Conservation (phyloP, 1,140 invertebrate species). For the Drosophila repleta region DNA sequence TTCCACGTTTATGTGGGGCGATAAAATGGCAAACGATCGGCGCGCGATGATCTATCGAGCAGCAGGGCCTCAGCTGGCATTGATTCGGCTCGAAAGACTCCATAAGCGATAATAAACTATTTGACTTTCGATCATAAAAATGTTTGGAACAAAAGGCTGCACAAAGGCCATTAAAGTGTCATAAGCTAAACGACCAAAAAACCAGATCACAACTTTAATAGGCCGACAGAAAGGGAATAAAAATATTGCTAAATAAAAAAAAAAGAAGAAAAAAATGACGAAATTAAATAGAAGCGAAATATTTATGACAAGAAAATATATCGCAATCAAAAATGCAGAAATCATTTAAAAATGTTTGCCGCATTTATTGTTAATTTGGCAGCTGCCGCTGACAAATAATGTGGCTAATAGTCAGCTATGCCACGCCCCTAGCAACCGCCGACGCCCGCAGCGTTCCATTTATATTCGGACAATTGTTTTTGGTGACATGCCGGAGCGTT, state of each 20-base stretch:
- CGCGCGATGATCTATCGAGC: conserved; percentile 35
- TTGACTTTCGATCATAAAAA: conserved; percentile 31
- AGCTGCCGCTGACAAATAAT: conserved; percentile 13
- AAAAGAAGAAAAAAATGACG: no score
- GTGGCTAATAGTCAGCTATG: background rate
- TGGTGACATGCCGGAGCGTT: conserved; percentile 38
- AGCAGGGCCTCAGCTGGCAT: conserved; percentile 14
- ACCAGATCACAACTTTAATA: conserved; percentile 35
- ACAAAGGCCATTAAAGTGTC: conserved; percentile 31
- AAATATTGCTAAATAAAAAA: no score
- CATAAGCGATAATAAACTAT: background rate
- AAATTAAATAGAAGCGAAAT: background rate
- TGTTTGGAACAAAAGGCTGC: background rate
- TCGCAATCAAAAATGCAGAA: conserved; percentile 32
- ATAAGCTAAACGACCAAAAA: conserved; percentile 17
- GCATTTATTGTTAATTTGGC: conserved; percentile 17
- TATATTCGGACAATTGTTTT: conserved; percentile 14
- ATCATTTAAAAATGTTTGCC: conserved; percentile 7
- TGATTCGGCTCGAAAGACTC: no score
- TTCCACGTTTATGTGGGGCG: conserved; percentile 51
- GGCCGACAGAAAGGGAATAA: no score
- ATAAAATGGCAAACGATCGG: conserved; percentile 44
- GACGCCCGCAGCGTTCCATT: background rate
- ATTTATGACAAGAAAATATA: conserved; percentile 4
- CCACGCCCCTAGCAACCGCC: background rate